phyloP scores from a whole-genome alignment of 2,888 invertebrate species.

The Agrochola litura region DNA sequence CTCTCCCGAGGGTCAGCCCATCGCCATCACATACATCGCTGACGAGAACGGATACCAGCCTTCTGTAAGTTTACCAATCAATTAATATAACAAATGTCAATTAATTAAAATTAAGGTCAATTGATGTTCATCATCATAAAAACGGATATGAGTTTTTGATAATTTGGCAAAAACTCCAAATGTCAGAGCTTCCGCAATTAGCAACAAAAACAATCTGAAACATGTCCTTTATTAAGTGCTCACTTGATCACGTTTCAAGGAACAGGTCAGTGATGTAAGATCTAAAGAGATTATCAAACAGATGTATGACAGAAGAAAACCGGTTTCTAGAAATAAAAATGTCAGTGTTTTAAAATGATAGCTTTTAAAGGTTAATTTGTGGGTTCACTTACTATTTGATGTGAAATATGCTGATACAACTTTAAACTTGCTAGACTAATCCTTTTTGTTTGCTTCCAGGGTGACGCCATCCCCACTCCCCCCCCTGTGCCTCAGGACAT shows the following conservation, averaged over 20 bases:
- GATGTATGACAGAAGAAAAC: constrained; percentile 2
- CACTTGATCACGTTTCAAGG: constrained; percentile 1
- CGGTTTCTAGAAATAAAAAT: constrained; percentile 16
- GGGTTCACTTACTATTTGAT: constrained; percentile 1
- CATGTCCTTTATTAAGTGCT: background rate
- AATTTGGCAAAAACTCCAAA: constrained; percentile 15
- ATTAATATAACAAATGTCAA: background rate
- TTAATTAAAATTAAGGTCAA: constrained; percentile 1
- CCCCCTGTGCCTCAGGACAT: constrained; percentile 89
- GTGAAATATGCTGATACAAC: constrained; percentile 12
- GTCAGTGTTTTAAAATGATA: constrained; percentile 19
- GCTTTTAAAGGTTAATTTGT: background rate
- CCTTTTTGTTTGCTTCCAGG: constrained; percentile 73
- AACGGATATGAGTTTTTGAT: constrained; percentile 15
- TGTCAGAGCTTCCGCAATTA: constrained; percentile 18
- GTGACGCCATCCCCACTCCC: constrained; percentile 86
- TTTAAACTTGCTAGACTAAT: background rate
- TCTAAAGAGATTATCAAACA: constrained; percentile 1
- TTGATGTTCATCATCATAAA: background rate
- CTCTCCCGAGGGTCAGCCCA: constrained; percentile 91
- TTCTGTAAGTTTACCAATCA: constrained; percentile 74
- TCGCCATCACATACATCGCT: constrained; percentile 91
- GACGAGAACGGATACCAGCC: constrained; percentile 93
- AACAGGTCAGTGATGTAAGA: constrained; percentile 14
- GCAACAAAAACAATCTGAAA: constrained; percentile 1